Evolutionary conservation across 2,113 vertebrate species (phyloP), one percentile per base, ranked within the genome.

Genomic region (Megaleporinus macrocephalus): DNA sequence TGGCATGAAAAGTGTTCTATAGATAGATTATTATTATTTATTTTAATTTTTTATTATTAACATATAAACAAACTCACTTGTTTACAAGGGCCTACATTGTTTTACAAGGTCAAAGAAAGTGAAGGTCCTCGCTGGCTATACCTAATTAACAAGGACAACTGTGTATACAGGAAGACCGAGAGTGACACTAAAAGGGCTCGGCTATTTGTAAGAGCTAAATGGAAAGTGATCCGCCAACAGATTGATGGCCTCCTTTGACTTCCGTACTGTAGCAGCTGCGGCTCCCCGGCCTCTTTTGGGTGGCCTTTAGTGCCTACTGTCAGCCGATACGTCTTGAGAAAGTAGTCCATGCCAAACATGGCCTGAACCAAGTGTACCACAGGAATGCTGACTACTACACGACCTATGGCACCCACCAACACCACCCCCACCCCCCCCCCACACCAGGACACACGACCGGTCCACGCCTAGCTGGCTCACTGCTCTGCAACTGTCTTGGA

Each of bases 361-460:
- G 93, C 49, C 57, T 63, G 16, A 36, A 69, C 62, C 47, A 11
- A 79, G 85, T 86, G 84, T 61, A 88, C 85, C 66, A 36, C 41
- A 59, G 86, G 88, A 91, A 91, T 82, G 93, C 93, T 94, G 93
- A 93, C 86, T 12, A 74, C 0, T 15, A 49, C 0, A 87, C 90
- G 92, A 93, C 80, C 47, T 6, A 90, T 72, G 90, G n/a, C n/a
- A n/a, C n/a, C n/a, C n/a, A n/a, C n/a, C n/a, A n/a, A n/a, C n/a
- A n/a, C n/a, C n/a, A n/a, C n/a, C n/a, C n/a, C n/a, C n/a, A n/a
- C n/a, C n/a, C 90, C 85, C 7, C 15, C 9, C 22, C 53, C 44
- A 9, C 47, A 3, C 49, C 49, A 63, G 63, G 49, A 24, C 24
- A 53, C 41, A 53, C 13, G 51, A 7, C 49, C 1, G 16, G 49